phyloP scores from a whole-genome alignment of 2,797 vertebrate genomes.

The Garrulus glandarius region DNA sequence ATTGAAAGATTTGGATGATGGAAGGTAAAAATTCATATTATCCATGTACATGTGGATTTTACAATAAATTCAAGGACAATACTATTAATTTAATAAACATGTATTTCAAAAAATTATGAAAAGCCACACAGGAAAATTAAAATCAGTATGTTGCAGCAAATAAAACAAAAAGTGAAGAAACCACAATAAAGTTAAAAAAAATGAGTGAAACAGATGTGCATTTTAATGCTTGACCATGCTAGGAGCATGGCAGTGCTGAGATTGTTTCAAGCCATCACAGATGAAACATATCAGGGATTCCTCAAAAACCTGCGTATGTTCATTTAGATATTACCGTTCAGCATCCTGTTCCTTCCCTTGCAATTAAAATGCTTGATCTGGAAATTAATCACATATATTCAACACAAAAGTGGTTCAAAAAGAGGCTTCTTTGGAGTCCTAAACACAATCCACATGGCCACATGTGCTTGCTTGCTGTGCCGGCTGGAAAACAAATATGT shows the following conservation, averaged over 20 bases:
- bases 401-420: not conserved
- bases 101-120: not conserved
- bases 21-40: not conserved
- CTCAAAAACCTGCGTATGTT: constrained; percentile 19
- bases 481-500: constrained; percentile 43
- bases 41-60: not conserved
- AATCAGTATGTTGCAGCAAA: not conserved
- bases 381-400: constrained; percentile 41
- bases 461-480: constrained; percentile 47
- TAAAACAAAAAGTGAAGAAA: not conserved
- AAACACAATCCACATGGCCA: constrained; percentile 54
- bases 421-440: constrained; percentile 22
- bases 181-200: constrained; percentile 48
- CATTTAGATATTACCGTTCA: not conserved
- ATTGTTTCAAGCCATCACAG: not conserved
- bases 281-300: constrained; percentile 13
- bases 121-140: constrained; percentile 1
- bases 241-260: not conserved
- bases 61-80: not conserved
- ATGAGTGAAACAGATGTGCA: constrained; percentile 37
- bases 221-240: constrained; percentile 17
- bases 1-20: not conserved
- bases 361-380: constrained; percentile 53
- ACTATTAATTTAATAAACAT: not conserved
- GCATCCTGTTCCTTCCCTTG: constrained; percentile 29